Evolutionary conservation across 2,888 invertebrate species (phyloP).

Genomic region (Phyllotreta striolata): DNA sequence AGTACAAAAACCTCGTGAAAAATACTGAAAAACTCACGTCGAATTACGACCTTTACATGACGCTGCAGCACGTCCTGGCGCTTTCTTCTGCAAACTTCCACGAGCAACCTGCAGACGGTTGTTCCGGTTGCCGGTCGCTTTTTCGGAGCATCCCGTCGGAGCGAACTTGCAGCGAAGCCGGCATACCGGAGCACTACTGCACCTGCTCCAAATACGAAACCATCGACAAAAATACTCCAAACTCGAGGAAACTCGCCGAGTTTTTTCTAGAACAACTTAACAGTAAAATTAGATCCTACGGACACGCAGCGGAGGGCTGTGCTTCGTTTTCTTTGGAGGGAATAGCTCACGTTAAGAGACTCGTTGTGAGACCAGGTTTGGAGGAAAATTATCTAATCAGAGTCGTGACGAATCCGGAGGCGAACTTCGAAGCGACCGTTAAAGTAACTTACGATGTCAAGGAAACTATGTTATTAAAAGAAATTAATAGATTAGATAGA

Average conservation of each 20-base stretch:
- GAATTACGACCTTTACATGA: constrained; percentile 80
- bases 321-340: constrained; percentile 48
- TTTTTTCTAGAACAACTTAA: constrained; percentile 59
- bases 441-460: constrained; percentile 50
- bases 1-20: constrained; percentile 65
- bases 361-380: constrained; percentile 40
- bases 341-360: constrained; percentile 43
- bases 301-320: constrained; percentile 42
- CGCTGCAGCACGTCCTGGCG: constrained; percentile 69
- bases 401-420: constrained; percentile 71
- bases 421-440: constrained; percentile 75
- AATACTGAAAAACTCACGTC: constrained; percentile 76
- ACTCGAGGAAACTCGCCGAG: constrained; percentile 65
- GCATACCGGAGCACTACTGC: constrained; percentile 78
- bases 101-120: constrained; percentile 62
- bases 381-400: constrained; percentile 67
- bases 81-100: constrained; percentile 45
- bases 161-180: constrained; percentile 74
- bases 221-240: constrained; percentile 61
- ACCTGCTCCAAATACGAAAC: constrained; percentile 70
- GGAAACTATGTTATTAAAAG: constrained; percentile 62
- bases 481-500: constrained; percentile 65
- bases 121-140: constrained; percentile 72
- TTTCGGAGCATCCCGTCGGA: constrained; percentile 67
- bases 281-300: constrained; percentile 37